phyloP scores from a whole-genome alignment of 2,113 vertebrate genomes.

The Chiloscyllium plagiosum region DNA sequence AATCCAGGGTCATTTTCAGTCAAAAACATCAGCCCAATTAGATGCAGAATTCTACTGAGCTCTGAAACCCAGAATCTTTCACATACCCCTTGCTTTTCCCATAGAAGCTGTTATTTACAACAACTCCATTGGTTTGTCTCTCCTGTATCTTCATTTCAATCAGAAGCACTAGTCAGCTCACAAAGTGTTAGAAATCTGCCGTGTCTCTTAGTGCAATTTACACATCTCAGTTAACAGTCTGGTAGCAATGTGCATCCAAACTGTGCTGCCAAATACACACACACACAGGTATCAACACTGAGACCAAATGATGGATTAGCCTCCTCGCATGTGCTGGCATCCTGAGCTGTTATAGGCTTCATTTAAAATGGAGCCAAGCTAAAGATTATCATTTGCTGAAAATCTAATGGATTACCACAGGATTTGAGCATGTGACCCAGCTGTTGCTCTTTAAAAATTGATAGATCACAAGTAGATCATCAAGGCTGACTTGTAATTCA shows the following conservation, averaged over 20 bases:
- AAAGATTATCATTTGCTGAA: constrained; percentile 55
- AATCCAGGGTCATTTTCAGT: no score
- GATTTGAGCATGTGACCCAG: constrained; percentile 59
- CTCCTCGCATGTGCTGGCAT: constrained; percentile 52
- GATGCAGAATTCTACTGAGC: no score
- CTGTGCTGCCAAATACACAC: constrained; percentile 37
- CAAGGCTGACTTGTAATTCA: constrained; percentile 57
- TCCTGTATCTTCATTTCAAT: not conserved
- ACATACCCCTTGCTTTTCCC: no score
- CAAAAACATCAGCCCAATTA: no score
- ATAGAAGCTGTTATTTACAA: no score
- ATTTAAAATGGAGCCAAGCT: constrained; percentile 50
- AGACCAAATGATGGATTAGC: constrained; percentile 53
- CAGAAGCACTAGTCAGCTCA: not conserved
- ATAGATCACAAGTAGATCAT: constrained; percentile 59
- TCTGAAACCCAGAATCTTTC: no score
- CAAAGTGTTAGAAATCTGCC: not conserved
- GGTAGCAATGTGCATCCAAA: not conserved
- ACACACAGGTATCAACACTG: constrained; percentile 40
- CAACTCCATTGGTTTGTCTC: not conserved
- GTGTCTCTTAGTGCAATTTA: not conserved
- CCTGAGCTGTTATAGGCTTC: constrained; percentile 52
- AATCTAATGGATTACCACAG: constrained; percentile 59
- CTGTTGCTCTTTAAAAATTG: constrained; percentile 54
- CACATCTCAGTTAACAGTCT: not conserved